Evolutionary conservation across 2,113 vertebrate genomes (phyloP).

Genomic region (Pangasianodon hypophthalmus): DNA sequence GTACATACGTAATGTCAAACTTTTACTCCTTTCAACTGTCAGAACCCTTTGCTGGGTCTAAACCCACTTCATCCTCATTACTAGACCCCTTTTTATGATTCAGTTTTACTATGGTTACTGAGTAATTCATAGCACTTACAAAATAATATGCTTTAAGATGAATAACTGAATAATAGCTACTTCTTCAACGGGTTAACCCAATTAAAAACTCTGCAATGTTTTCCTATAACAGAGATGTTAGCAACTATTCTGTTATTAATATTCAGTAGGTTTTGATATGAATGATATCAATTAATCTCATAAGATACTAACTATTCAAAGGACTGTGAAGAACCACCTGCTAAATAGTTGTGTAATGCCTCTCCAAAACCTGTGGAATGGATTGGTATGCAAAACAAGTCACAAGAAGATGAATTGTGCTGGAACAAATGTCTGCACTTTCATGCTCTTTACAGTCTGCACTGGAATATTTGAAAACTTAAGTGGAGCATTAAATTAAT

Average conservation of each 20-base stretch:
- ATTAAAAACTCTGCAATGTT: neutral
- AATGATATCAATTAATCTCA: too few species aligned
- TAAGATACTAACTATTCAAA: neutral
- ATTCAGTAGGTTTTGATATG: neutral
- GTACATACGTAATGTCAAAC: neutral
- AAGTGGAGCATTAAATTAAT: slow-evolving; percentile 29
- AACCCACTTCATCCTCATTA: neutral
- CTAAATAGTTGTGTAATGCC: neutral
- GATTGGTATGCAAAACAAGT: neutral
- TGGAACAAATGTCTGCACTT: neutral
- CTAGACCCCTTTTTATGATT: neutral
- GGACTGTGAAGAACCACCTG: neutral
- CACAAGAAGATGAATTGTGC: neutral
- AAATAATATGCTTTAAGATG: neutral
- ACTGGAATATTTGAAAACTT: neutral
- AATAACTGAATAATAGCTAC: neutral
- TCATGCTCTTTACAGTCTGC: neutral
- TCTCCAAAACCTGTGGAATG: neutral
- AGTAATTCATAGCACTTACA: neutral
- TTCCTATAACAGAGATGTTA: neutral
- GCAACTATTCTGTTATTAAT: neutral
- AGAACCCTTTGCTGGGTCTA: neutral
- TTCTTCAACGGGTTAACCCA: neutral
- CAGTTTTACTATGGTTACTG: neutral
- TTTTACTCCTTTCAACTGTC: neutral